Base-by-base conservation (phyloP, 2,797 vertebrate genomes). In the Chelonia mydas region DNA sequence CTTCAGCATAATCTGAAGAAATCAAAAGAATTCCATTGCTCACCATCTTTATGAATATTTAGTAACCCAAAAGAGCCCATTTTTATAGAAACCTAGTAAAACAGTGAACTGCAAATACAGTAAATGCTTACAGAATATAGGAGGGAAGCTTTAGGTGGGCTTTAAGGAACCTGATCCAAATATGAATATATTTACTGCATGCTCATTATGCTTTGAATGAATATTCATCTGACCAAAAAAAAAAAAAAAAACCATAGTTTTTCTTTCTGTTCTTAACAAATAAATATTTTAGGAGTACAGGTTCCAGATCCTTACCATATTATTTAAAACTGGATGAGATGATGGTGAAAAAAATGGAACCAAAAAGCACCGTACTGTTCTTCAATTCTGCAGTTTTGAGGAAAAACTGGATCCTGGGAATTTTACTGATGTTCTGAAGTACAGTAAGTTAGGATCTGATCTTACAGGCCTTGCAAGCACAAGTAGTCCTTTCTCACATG, bases 311-410 rank as follows among this genome's bases (percentile, higher is more conserved):
- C 79, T 59, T 37, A 86, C n/a, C 57, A 84, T 65, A 61, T 91
- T 86, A 83, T 93, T 97, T 87, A 88, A 93, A 97, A 81, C 65
- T 96, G 92, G 90, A 96, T 59, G 95, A 89, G 95, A 93, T 95
- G 95, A 91, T 93, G 94, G 11, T 90, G 84, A 53, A 41, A 79
- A 72, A 80, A 23, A 5, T 88, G 94, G 49, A 85, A 87, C 33
- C 90, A 76, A 94, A 94, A 81, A 94, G 92, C 92, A 90, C 91
- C 92, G 6, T 47, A 51, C 95, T 97, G 95, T 77, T 80, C 88
- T 92, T 92, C 87, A 88, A 72, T 82, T 96, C 95, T 81, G 74
- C 95, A 86, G 81, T 83, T 87, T 89, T 90, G 84, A 92, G 81
- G 90, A 92, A 89, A 93, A 95, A 81, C 84, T 17, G 89, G 86